Evolutionary conservation across 2,797 vertebrate species (phyloP).

Genomic region (Cichlasoma orientale): DNA sequence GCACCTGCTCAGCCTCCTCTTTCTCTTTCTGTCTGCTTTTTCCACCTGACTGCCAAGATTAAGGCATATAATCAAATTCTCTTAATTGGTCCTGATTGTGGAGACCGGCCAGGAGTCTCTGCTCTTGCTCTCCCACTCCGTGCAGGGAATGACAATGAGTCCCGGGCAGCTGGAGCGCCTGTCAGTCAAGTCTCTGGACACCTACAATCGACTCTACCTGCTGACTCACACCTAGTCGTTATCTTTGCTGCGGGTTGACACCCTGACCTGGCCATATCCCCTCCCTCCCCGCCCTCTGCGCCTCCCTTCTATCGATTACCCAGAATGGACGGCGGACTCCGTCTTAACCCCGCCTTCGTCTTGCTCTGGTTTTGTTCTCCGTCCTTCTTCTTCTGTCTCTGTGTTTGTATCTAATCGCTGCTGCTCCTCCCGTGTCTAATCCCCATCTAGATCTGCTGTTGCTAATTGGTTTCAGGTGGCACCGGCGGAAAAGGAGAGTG

Average conservation of each 20-base stretch:
- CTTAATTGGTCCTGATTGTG: conserved; percentile 66
- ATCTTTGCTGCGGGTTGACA: conserved; percentile 28
- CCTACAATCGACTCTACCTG: conserved; percentile 1
- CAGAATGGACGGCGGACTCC: background rate
- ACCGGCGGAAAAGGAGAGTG: conserved; percentile 16
- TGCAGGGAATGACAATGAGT: conserved; percentile 40
- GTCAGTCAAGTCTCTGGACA: conserved; percentile 58
- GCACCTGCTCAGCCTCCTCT: conserved; percentile 61
- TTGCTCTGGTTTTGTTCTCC: background rate
- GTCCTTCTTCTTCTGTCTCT: background rate
- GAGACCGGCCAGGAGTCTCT: conserved; percentile 30
- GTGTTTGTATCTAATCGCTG: conserved; percentile 39
- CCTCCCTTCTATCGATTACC: conserved; percentile 32
- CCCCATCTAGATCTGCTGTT: conserved; percentile 52
- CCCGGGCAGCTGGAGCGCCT: conserved; percentile 2
- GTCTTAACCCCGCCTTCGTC: background rate
- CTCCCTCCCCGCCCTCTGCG: conserved; percentile 3
- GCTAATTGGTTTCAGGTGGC: conserved; percentile 72
- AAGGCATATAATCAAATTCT: conserved; percentile 68
- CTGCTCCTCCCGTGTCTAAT: conserved; percentile 40
- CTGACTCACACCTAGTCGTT: conserved; percentile 41
- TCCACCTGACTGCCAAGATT: conserved; percentile 68
- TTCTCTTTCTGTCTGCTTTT: conserved; percentile 50
- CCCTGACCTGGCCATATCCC: conserved; percentile 29
- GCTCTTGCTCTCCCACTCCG: conserved; percentile 1